phyloP scores from a whole-genome alignment of 1,140 invertebrate species.

The Caenorhabditis brenneri region DNA sequence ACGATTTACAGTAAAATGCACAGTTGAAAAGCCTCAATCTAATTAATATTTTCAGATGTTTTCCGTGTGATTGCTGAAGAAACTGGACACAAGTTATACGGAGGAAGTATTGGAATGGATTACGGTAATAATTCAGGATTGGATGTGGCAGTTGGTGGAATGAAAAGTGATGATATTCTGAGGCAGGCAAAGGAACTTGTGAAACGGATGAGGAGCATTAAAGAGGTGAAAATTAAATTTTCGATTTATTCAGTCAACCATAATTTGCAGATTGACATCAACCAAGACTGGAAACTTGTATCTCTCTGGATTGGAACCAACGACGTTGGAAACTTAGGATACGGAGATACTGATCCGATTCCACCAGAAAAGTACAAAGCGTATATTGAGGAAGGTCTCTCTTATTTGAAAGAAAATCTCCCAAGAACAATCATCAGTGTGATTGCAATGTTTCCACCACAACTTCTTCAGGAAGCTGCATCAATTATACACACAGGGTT shows the following conservation, averaged over 20 bases:
- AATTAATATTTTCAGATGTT: constrained; percentile 9
- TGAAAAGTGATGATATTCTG: constrained; percentile 31
- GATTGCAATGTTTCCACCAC: constrained; percentile 23
- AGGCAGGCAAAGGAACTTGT: constrained; percentile 30
- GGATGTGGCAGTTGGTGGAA: constrained; percentile 43
- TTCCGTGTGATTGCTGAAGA: constrained; percentile 4
- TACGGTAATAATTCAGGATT: constrained; percentile 22
- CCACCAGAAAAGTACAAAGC: constrained; percentile 8
- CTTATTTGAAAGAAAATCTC: constrained; percentile 24
- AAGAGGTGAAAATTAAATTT: neutral
- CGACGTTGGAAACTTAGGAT: constrained; percentile 43
- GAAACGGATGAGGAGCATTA: neutral
- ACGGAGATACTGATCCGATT: neutral
- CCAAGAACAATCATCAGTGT: constrained; percentile 41
- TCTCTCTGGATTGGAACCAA: constrained; percentile 46
- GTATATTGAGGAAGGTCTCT: neutral
- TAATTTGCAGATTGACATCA: constrained; percentile 32
- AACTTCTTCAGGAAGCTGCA: constrained; percentile 33
- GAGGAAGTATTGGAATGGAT: neutral
- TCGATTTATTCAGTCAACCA: neutral
- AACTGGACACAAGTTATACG: constrained; percentile 23
- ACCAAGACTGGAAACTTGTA: constrained; percentile 39
- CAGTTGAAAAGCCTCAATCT: neutral
- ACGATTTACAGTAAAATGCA: constrained; percentile 2
- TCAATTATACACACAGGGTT: constrained; percentile 14